These are phyloP conservation scores for Drosophila diplacantha DNA, from an alignment of 2,888 invertebrate species.

Conservation along the genomic window DNA sequence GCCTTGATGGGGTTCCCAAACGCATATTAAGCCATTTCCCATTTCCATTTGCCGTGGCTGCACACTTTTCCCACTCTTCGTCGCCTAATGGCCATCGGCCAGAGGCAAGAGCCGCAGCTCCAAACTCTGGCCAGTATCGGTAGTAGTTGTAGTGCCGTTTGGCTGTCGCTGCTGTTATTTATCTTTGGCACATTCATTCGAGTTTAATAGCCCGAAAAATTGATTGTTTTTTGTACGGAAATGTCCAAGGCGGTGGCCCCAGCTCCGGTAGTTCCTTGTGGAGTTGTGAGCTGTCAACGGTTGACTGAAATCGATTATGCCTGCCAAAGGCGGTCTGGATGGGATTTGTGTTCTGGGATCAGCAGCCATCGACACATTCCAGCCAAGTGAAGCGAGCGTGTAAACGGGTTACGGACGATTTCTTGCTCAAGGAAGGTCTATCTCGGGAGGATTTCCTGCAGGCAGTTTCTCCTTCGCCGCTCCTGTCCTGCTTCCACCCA, in stretches of 20 bases:
- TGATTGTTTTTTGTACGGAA: slow-evolving; percentile 74
- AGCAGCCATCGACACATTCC: slow-evolving; percentile 47
- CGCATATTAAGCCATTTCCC: slow-evolving; percentile 66
- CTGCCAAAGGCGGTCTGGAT: slow-evolving; percentile 55
- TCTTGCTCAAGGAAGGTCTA: slow-evolving; percentile 36
- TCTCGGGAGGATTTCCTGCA: slow-evolving; percentile 5
- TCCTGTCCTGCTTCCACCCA: slow-evolving; percentile 7
- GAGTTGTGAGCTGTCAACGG: slow-evolving; percentile 51
- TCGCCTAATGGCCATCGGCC: slow-evolving; percentile 52
- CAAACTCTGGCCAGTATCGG: slow-evolving; percentile 20
- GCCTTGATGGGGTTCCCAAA: slow-evolving; percentile 56
- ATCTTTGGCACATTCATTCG: slow-evolving; percentile 73
- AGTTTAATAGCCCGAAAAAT: slow-evolving; percentile 76
- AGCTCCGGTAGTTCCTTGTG: slow-evolving; percentile 7
- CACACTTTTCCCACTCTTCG: slow-evolving; percentile 41
- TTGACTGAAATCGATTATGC: slow-evolving; percentile 66
- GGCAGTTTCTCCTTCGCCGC: background rate
- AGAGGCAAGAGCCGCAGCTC: background rate
- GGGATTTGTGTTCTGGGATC: slow-evolving; percentile 55
- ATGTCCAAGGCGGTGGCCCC: slow-evolving; percentile 48
- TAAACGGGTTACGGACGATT: slow-evolving; percentile 66
- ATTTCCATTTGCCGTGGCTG: slow-evolving; percentile 56
- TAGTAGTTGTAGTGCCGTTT: slow-evolving; percentile 48
- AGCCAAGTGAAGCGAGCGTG: slow-evolving; percentile 67
- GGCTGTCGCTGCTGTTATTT: slow-evolving; percentile 67